phyloP scores from a whole-genome alignment of 30 jellyfish, hydroid and myxozoan genomes.

The Chrysaora quinquecirrha region DNA sequence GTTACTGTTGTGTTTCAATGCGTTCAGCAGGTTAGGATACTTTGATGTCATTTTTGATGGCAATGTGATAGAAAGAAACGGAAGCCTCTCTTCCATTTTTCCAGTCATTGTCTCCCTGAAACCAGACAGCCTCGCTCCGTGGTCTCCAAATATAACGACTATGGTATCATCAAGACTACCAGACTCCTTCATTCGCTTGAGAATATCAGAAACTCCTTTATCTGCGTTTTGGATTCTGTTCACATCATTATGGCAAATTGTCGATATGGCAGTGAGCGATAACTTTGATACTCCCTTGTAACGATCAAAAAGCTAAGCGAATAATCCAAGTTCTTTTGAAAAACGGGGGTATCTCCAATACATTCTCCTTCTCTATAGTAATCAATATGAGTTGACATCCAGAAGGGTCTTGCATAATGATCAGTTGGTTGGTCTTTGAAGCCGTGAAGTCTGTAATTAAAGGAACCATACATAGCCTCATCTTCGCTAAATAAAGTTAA shows the following conservation, averaged over 20 bases:
- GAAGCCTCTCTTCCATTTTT: conserved; percentile 88
- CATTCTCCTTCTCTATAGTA: conserved; percentile 33
- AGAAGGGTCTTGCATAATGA: conserved; percentile 75
- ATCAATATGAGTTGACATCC: conserved; percentile 52
- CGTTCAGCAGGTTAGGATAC: conserved; percentile 24
- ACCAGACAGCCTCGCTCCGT: conserved; percentile 75
- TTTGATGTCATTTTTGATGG: conserved; percentile 23
- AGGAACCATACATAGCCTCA: conserved; percentile 62
- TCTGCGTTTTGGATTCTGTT: conserved; percentile 34
- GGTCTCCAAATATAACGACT: conserved; percentile 77
- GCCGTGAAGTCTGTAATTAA: conserved; percentile 73
- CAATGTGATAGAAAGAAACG: conserved; percentile 66
- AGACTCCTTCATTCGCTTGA: conserved; percentile 12
- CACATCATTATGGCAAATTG: conserved; percentile 53
- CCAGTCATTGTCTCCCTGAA: conserved; percentile 82
- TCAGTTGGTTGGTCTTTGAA: conserved; percentile 68
- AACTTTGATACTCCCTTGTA: conserved; percentile 51
- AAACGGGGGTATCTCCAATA: conserved; percentile 37
- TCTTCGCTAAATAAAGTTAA: conserved; percentile 73
- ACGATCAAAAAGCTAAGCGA: conserved; percentile 15
- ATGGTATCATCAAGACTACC: conserved; percentile 51
- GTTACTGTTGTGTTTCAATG: conserved; percentile 59
- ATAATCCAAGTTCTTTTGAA: conserved; percentile 48
- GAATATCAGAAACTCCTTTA: conserved; percentile 36
- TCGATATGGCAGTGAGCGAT: conserved; percentile 49